A percentile compares a stretch with the other conserved stretches of the same genome.
phyloP scores from a whole-genome alignment of 2,797 vertebrate species.

The Characodon lateralis region DNA sequence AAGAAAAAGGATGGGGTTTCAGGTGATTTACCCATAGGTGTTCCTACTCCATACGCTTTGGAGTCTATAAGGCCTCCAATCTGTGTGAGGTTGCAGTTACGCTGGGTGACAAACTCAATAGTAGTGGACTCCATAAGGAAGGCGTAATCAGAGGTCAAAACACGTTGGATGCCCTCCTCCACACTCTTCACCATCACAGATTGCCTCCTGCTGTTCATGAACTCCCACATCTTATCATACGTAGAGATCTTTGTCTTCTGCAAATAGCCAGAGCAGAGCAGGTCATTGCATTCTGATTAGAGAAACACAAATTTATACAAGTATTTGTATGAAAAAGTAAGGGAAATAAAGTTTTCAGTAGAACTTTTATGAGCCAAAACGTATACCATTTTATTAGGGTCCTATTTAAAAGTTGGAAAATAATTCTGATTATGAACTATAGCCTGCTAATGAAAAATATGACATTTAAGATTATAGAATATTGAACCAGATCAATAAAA shows the following conservation, averaged over 20 bases:
- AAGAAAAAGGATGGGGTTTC: not conserved
- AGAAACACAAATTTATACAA: not conserved
- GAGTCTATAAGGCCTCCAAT: constrained; percentile 97
- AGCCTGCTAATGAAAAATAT: too few species aligned
- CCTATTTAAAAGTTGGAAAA: not conserved
- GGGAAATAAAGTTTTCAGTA: not conserved
- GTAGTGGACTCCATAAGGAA: constrained; percentile 98
- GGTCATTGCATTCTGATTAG: not conserved
- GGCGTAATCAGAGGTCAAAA: constrained; percentile 95
- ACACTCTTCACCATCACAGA: constrained; percentile 96
- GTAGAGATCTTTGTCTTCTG: constrained; percentile 98
- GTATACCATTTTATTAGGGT: not conserved
- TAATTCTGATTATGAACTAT: not conserved
- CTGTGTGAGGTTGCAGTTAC: constrained; percentile 98
- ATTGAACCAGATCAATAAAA: too few species aligned
- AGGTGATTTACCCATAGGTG: constrained; percentile 89
- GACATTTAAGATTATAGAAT: too few species aligned
- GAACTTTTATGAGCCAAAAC: not conserved
- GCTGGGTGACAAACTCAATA: constrained; percentile 97
- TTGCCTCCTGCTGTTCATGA: constrained; percentile 96
- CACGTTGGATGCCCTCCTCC: constrained; percentile 94
- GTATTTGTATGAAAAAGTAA: not conserved
- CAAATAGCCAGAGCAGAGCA: constrained; percentile 5
- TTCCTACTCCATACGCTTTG: constrained; percentile 98
- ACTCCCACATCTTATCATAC: constrained; percentile 99